Evolutionary conservation across 2,113 vertebrate species (phyloP), one percentile per base, ranked within the genome.

Genomic region (Tenebrosternarchus preto): DNA sequence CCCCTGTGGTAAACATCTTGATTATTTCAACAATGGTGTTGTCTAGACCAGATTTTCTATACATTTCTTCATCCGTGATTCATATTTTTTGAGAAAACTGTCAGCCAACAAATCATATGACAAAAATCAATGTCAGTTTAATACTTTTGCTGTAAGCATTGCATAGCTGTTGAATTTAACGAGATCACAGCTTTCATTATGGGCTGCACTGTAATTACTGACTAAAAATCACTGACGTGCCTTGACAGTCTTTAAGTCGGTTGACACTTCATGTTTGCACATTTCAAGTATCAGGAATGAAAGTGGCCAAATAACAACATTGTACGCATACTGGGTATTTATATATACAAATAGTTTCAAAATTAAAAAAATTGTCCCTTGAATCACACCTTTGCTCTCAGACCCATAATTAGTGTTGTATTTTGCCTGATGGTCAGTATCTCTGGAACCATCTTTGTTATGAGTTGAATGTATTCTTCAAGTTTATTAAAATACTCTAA

Each of bases 351-450:
- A n/a, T n/a, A n/a, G n/a, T n/a, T n/a, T n/a, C n/a, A 33, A 17
- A 8, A 19, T 66, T 19, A 15, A 50, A 9, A 43, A 17, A 17
- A 33, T 66, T 43, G 33, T 8, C 61, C 36, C n/a, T 24, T 67
- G 31, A 56, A 59, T 57, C 90, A 86, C 87, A 95, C 95, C 91
- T 94, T 93, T 27, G 95, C 94, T 80, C 93, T 91, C 20, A 96
- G 88, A 11, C 94, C 95, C 81, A 95, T 81, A 60, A 93, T 92
- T 8, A 96, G 89, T 50, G 94, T 92, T 16, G 90, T 90, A 2
- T 91, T 90, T 80, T 96, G 95, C 36, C 93, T 91, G 85, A 92
- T 92, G 73, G 88, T 93, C 84, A 95, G 92, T 79, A 95, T 83
- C 11, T 94, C 93, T 0, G 95, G 95, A 3, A 93, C 93, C 0